Conservation (phyloP, 2,797 vertebrate genomes). For the Thripadectes ignobilis region DNA sequence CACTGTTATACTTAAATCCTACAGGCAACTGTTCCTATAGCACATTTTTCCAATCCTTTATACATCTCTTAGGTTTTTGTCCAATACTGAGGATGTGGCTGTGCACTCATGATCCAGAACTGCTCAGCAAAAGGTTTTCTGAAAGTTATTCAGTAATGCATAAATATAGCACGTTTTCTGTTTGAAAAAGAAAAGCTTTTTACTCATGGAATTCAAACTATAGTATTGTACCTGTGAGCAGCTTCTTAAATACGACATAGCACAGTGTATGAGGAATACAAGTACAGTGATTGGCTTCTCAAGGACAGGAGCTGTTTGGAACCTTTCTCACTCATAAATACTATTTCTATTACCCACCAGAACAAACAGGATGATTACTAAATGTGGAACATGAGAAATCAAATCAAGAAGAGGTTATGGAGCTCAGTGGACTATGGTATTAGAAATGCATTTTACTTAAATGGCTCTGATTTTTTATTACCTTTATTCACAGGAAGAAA, state of each 20-base stretch:
- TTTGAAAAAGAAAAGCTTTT: neutral
- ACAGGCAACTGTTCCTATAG: neutral
- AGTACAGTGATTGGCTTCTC: slow-evolving; percentile 18
- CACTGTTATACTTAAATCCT: neutral
- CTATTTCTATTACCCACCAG: slow-evolving; percentile 18
- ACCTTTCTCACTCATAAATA: neutral
- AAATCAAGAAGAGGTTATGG: slow-evolving; percentile 17
- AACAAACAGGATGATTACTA: slow-evolving; percentile 11
- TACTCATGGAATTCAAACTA: neutral
- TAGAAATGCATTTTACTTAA: slow-evolving; percentile 19
- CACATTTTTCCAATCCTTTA: neutral
- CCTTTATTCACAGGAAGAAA: slow-evolving; percentile 2
- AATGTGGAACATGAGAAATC: slow-evolving; percentile 38
- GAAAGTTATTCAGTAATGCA: neutral
- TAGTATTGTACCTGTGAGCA: neutral
- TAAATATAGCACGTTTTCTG: neutral
- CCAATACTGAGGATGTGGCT: neutral
- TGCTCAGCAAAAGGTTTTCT: neutral
- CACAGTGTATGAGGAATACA: neutral
- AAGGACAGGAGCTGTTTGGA: slow-evolving; percentile 30
- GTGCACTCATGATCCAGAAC: neutral
- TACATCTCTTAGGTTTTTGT: neutral
- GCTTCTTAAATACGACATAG: neutral
- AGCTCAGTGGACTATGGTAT: slow-evolving; percentile 30
- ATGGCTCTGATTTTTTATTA: slow-evolving; percentile 17